Percentiles rank a stretch among this genome's conserved stretches.
Conservation (phyloP, 1,140 invertebrate genomes). For the Stegodyphus mimosarum region DNA sequence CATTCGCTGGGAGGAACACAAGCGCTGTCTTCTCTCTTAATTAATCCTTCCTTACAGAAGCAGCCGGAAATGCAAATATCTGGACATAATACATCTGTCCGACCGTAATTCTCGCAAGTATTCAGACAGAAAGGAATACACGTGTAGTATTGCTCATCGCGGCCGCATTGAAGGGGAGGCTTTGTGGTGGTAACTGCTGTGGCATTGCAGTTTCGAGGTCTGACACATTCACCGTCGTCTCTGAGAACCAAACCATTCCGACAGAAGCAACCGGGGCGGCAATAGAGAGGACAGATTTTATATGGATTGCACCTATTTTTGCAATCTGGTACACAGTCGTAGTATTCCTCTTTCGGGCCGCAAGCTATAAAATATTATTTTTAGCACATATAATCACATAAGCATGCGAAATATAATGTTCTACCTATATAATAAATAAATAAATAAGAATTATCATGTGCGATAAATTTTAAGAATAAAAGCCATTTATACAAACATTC, state of each 20-base stretch:
- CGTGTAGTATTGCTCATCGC: not conserved
- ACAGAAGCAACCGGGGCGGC: not conserved
- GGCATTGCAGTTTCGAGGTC: not conserved
- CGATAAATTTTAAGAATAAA: too few relatives aligned
- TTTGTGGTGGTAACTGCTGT: not conserved
- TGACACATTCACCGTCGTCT: not conserved
- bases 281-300: not conserved
- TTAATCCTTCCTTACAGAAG: not conserved
- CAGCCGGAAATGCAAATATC: not conserved
- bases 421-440: too few relatives aligned
- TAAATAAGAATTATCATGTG: too few relatives aligned
- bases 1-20: not conserved
- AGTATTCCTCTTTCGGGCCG: not conserved
- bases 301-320: not conserved
- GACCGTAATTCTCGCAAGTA: not conserved
- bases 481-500: too few relatives aligned
- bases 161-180: not conserved
- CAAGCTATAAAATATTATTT: not conserved
- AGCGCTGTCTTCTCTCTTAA: not conserved
- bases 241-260: not conserved
- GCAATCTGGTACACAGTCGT: not conserved
- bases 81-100: not conserved
- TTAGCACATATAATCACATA: too few relatives aligned
- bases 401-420: too few relatives aligned
- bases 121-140: not conserved